Base-by-base conservation (phyloP, 1,140 invertebrate species). In the Drosophila guanche region DNA sequence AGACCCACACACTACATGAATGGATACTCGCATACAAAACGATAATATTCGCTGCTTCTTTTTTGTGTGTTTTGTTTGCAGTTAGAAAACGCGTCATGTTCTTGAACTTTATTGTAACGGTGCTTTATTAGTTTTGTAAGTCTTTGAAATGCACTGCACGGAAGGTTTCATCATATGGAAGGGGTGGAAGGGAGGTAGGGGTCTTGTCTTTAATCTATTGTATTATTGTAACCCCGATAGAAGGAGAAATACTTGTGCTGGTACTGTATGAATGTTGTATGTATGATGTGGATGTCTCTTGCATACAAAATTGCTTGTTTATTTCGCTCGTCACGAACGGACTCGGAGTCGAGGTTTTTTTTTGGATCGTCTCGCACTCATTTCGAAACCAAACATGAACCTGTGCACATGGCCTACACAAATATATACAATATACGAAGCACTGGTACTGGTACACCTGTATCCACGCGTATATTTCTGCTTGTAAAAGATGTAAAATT, bases 221-320 rank as follows among this genome's bases (percentile, higher is more conserved):
- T 57, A 40, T 37, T 12, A 37, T 37, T 37, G 33, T 37, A 37
- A 37, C 33, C 33, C 10, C 33, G 10, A 37, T 12, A 37, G 29
- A 33, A 37, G 33, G 3, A 12, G 33, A 4, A 37, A 10, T 37
- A 37, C 33, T 37, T 3, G 5, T 27, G 6, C 25, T 6, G 0
- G 29, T 3, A 33, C 7, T 33, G 22, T 41, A 33, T 33, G 25
- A 76, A 62, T 62, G 57, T 37, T 60, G 46, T 69, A 12, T 37
- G 33, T 63, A 58, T 68, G 48, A 76, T 57, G 67, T 71, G 48
- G 48, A 60, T 57, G 81, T 51, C 73, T 86, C 68, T 81, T 77
- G 81, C 83, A 85, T 85, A 85, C 81, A 66, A 59, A 85, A 86
- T 86, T 45, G 62, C 54, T 73, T 77, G 78, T 68, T 80, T 76